Evolutionary conservation across 2,113 vertebrate species (phyloP).

Genomic region (Ceyx melanurus): DNA sequence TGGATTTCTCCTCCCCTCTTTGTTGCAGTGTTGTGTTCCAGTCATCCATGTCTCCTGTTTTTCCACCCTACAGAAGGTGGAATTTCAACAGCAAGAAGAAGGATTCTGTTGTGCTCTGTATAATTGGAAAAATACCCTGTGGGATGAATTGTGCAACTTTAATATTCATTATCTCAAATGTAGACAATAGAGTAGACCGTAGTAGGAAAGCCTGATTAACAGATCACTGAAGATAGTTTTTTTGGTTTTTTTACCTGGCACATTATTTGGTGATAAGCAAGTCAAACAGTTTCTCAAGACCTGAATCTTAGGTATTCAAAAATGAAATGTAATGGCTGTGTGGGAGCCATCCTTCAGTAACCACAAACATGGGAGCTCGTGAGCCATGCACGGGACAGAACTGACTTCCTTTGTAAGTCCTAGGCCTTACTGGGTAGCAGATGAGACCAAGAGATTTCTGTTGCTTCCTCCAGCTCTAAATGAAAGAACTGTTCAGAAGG

Average conservation of each 20-base stretch:
- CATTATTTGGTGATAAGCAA: not conserved
- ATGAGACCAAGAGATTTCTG: not conserved
- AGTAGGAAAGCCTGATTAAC: conserved; percentile 34
- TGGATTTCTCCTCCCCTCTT: conserved; percentile 3
- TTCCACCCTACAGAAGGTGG: conserved; percentile 17
- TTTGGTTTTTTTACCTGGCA: not conserved
- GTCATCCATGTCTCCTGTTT: conserved; percentile 15
- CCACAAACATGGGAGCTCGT: not conserved
- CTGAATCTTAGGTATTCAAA: not conserved
- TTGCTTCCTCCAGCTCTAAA: not conserved
- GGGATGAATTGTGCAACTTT: conserved; percentile 49
- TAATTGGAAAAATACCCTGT: conserved; percentile 62
- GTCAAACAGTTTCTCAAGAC: conserved; percentile 5
- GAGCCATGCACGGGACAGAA: not conserved
- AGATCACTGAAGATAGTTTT: conserved; percentile 47
- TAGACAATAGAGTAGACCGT: conserved; percentile 11
- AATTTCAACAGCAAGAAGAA: conserved; percentile 41
- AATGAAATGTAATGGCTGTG: not conserved
- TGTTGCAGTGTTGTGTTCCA: not conserved
- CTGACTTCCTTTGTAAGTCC: not conserved
- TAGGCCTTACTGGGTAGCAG: not conserved
- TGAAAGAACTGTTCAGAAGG: not conserved
- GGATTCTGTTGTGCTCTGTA: conserved; percentile 13
- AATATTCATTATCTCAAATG: conserved; percentile 51
- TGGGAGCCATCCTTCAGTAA: not conserved